Evolutionary conservation across 2,888 invertebrate species (phyloP), one percentile per base, ranked within the genome.

Genomic region (Drosophila fungiperda): DNA sequence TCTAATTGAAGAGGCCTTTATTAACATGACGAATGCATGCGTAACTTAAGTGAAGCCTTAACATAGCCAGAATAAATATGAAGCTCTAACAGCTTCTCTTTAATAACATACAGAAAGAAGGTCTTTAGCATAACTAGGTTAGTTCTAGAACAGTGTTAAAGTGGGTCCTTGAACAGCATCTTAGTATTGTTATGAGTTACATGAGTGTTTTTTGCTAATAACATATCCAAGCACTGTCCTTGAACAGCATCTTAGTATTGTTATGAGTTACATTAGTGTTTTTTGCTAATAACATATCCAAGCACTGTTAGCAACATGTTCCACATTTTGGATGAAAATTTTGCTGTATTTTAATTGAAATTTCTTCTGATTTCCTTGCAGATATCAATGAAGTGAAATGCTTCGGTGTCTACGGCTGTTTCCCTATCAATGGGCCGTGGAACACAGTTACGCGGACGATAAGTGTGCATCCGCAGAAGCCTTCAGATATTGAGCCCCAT

Each of bases 401-500:
- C 92, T 97, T 96, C 92, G 96, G 95, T 0, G 95, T 95, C 0
- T 97, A 96, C 82, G 97, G 97, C 5, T 97, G 97, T 91, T 97
- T 97, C 92, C 96, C 96, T 58, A 95, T 96, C 69, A 95, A 95
- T 17, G 94, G 95, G 36, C 97, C 97, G 0, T 97, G 97, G 97
- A 95, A 95, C 0, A 96, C 96, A 1, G 95, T 95, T 78, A 94
- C 95, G 65, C 94, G 97, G 33, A 97, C 97, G 29, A 96, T 97
- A 63, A 96, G 96, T 78, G 94, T 96, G 52, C 96, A 96, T 92
- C 98, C 98, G 0, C 95, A 95, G 75, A 94, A 95, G 49, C 96
- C 97, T 0, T 95, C 95, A 68, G 94, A 93, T 69, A 94, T 95
- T 89, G 94, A 94, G 74, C 94, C 94, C 23, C 93, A 94, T 93